These are phyloP conservation scores for Zaprionus gabonicus DNA, from an alignment of 1,140 invertebrate genomes.

Conservation along the genomic window DNA sequence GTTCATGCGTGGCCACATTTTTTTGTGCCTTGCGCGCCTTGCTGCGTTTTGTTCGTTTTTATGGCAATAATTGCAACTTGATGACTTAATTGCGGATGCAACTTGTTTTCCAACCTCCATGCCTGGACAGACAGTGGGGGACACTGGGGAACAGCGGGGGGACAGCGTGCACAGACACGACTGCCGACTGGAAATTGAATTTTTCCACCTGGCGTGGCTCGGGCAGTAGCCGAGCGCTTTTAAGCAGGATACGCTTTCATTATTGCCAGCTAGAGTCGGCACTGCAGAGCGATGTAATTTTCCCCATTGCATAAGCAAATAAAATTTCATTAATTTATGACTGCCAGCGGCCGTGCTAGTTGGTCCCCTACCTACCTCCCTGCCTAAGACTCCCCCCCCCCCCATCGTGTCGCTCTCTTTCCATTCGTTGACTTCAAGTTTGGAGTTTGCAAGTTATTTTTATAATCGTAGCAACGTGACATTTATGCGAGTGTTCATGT, in stretches of 20 bases:
- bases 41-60: slow-evolving; percentile 82
- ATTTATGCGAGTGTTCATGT: slow-evolving; percentile 83
- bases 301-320: slow-evolving; percentile 79
- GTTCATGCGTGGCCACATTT: slow-evolving; percentile 80
- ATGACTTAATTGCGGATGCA: slow-evolving; percentile 83
- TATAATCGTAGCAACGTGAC: slow-evolving; percentile 79
- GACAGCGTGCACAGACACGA: background rate
- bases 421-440: slow-evolving; percentile 64
- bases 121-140: background rate
- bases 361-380: background rate
- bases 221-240: slow-evolving; percentile 39
- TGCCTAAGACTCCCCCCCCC: background rate
- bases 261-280: slow-evolving; percentile 64
- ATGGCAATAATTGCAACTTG: slow-evolving; percentile 83
- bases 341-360: slow-evolving; percentile 59
- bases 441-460: slow-evolving; percentile 77
- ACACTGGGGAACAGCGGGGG: background rate
- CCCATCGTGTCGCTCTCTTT: background rate
- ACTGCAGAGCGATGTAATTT: slow-evolving; percentile 57
- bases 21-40: slow-evolving; percentile 53
- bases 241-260: slow-evolving; percentile 82
- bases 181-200: slow-evolving; percentile 67
- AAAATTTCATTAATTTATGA: slow-evolving; percentile 82
- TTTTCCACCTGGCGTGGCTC: slow-evolving; percentile 72
- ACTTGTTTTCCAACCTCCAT: slow-evolving; percentile 76